These are phyloP conservation scores for Petaurus breviceps DNA, from an alignment of 2,113 vertebrate genomes.

Conservation along the genomic window DNA sequence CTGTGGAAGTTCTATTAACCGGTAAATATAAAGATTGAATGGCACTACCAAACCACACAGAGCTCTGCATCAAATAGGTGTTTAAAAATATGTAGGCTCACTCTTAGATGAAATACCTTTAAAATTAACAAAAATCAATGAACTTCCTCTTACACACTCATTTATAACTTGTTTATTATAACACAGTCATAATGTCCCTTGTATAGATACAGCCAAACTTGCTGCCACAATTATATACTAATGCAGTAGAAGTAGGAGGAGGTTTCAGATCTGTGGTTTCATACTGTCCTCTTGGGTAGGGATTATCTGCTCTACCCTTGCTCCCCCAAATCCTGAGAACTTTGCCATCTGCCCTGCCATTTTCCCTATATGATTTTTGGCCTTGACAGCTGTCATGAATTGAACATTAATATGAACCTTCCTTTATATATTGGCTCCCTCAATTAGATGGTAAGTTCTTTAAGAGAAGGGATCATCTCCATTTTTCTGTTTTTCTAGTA, in stretches of 20 bases:
- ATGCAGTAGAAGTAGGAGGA: not conserved
- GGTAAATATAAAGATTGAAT: not conserved
- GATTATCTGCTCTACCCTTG: not conserved
- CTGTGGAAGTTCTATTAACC: not conserved
- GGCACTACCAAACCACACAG: not conserved
- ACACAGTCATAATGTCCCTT: not conserved
- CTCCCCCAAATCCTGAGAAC: not conserved
- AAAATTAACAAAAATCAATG: not conserved
- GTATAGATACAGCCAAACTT: not conserved
- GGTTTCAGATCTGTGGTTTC: not conserved
- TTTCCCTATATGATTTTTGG: not conserved
- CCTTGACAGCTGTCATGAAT: not conserved
- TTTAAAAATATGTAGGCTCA: not conserved
- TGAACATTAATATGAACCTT: not conserved
- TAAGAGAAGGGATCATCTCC: not conserved
- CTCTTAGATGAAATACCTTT: not conserved
- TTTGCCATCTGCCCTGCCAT: not conserved
- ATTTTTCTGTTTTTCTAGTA: not conserved
- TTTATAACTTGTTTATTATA: not conserved
- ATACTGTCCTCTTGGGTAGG: not conserved
- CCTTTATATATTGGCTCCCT: not conserved
- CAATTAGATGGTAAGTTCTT: not conserved
- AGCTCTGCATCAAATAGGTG: not conserved
- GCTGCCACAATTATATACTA: not conserved
- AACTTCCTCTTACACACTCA: not conserved